Base-by-base conservation (phyloP, 2,113 vertebrate genomes). In the Corythaixoides concolor region DNA sequence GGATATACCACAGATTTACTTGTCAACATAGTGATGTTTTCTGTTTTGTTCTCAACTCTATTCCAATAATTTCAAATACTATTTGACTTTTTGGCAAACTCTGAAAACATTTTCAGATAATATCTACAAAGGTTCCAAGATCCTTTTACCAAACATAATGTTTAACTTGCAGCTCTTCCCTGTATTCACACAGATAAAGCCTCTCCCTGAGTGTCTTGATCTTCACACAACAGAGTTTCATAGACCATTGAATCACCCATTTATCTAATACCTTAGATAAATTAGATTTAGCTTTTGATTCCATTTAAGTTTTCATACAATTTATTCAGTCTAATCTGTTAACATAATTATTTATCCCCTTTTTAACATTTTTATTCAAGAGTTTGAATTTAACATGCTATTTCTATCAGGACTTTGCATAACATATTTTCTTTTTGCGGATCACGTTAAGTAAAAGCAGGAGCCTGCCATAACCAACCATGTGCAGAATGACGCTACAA, bases 141-240 rank as follows among this genome's bases (percentile, higher is more conserved):
- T 6, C 15, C 23, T 50, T 77, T 79, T 56, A 52, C 8, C 21
- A 66, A 85, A 66, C 0, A 0, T 16, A 53, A 4, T n/a, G 45
- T 18, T 69, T 56, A 32, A 77, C 41, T 47, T 45, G 66, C 20
- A 79, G 43, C 7, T 66, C 13, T 67, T 47, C 49, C 35, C 28
- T 33, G 22, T 26, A 62, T 18, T 62, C 24, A 53, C 20, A 62
- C 9, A 39, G 39, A 64, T 27, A 59, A 84, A 53, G 26, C 33
- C n/a, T 59, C 24, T 45, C 49, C 16, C 49, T 0, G 0, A 19
- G 18, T 4, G 3, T 49, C 49, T 59, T 50, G 14, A 35, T 37
- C 49, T 26, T 49, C 37, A 64, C 37, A 73, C 21, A 52, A 39
- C 5, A 0, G 21, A 52, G 13, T 63, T 63, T 35, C 30, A 4